Conservation (phyloP, 2,113 vertebrate species). For the Daubentonia madagascariensis region DNA sequence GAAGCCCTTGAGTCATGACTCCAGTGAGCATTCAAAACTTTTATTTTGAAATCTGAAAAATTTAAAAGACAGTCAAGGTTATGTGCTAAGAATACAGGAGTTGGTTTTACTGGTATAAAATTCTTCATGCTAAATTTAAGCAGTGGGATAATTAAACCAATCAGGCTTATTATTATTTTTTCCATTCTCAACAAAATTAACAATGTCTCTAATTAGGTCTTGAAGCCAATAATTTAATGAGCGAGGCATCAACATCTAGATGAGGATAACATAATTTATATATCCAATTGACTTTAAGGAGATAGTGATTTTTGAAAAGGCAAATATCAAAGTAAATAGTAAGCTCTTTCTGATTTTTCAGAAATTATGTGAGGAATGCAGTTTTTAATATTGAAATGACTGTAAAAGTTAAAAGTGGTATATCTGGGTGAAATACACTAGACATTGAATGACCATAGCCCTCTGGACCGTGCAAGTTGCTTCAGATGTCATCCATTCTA, state of each 20-base stretch:
- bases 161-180: slow-evolving; percentile 27
- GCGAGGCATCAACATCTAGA: neutral
- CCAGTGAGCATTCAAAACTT: slow-evolving; percentile 61
- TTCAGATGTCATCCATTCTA: slow-evolving; percentile 44
- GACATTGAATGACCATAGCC: neutral
- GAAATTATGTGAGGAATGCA: neutral
- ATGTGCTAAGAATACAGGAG: slow-evolving; percentile 47
- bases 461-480: neutral
- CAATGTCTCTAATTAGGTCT: slow-evolving; percentile 22
- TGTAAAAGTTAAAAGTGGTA: neutral
- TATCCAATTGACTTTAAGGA: slow-evolving; percentile 36
- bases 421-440: neutral
- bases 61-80: slow-evolving; percentile 76
- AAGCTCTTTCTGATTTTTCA: neutral
- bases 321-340: neutral
- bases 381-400: neutral
- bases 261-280: neutral
- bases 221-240: slow-evolving; percentile 14
- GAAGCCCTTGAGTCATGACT: slow-evolving; percentile 61
- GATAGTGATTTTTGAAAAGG: neutral
- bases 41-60: slow-evolving; percentile 37
- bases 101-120: slow-evolving; percentile 61
- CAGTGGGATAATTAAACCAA: slow-evolving; percentile 69
- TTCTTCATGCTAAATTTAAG: slow-evolving; percentile 79
- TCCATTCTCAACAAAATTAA: slow-evolving; percentile 33